Evolutionary conservation across 64 coral and sea anemone genomes (phyloP), one percentile per base, ranked within the genome.

Genomic region (Actinia equina): DNA sequence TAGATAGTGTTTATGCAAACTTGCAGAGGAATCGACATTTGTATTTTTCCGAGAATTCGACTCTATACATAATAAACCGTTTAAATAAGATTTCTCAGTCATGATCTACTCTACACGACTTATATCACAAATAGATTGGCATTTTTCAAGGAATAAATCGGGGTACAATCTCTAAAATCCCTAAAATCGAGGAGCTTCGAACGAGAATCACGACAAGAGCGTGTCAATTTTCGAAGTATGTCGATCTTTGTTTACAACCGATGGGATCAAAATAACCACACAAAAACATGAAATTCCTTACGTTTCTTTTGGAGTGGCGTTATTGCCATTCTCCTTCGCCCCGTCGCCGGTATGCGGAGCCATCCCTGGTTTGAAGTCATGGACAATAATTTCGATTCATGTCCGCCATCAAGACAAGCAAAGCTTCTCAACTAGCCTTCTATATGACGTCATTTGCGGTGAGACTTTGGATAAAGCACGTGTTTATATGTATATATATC

Each of bases 271-370:
- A 43, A 79, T 26, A 18, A 16, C 20, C 41, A 56, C 14, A n/a
- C 6, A 44, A 41, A 46, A 17, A 43, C 9, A 37, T 15, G 0
- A 79, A 4, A 7, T 52, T 20, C 58, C 82, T 84, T 59, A 84
- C 82, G 82, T 3, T 84, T 84, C 82, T 17, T 25, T 26, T 9
- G 3, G 82, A 7, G 18, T 22, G 16, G 3, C n/a, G 18, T 46
- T n/a, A 10, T 18, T 52, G 3, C 82, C 82, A 84, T 84, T 84
- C 43, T 55, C 52, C 43, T 55, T 53, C 5, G 6, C 82, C n/a
- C 82, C 82, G 46, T 51, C 52, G 41, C 56, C 82, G 82, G 82
- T 84, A 59, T 84, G 58, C 4, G 82, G 82, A 13, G 82, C 82
- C 82, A 84, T 84, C 22, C 82, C 82, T 57, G 26, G 17, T 23